phyloP scores from a whole-genome alignment of 2,888 invertebrate species.

The Lochmaea capreae region DNA sequence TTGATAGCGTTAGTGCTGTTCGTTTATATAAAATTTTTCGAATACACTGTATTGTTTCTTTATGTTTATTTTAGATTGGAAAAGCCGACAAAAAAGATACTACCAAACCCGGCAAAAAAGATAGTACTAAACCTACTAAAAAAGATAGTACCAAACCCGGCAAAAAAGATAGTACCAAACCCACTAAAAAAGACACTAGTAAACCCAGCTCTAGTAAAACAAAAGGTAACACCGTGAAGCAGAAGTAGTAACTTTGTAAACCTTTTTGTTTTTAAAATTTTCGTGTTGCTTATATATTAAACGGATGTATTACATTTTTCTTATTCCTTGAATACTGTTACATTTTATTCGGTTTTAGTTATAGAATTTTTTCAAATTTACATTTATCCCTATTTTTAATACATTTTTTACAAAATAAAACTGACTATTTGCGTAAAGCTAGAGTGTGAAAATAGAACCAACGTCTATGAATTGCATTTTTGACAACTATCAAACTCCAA shows the following conservation, averaged over 20 bases:
- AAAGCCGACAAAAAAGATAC: slow-evolving; percentile 6
- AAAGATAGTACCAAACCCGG: slow-evolving; percentile 29
- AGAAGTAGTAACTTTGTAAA: slow-evolving; percentile 14
- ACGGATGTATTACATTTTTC: neutral
- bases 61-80: slow-evolving; percentile 10
- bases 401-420: no score
- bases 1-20: no score
- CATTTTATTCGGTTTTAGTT: no score
- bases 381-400: no score
- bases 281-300: neutral
- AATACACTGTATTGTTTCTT: neutral
- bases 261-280: slow-evolving; percentile 14
- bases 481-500: no score
- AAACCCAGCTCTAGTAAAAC: slow-evolving; percentile 40
- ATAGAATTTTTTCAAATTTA: no score
- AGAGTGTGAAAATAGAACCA: no score
- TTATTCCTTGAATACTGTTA: neutral
- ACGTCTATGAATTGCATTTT: no score
- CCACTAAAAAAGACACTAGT: slow-evolving; percentile 10
- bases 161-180: neutral
- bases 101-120: slow-evolving; percentile 27
- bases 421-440: no score
- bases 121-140: neutral
- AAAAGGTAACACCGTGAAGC: slow-evolving; percentile 36
- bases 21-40: no score